Evolutionary conservation across 2,888 invertebrate species (phyloP), one percentile per base, ranked within the genome.

Genomic region (Phlogophora meticulosa): DNA sequence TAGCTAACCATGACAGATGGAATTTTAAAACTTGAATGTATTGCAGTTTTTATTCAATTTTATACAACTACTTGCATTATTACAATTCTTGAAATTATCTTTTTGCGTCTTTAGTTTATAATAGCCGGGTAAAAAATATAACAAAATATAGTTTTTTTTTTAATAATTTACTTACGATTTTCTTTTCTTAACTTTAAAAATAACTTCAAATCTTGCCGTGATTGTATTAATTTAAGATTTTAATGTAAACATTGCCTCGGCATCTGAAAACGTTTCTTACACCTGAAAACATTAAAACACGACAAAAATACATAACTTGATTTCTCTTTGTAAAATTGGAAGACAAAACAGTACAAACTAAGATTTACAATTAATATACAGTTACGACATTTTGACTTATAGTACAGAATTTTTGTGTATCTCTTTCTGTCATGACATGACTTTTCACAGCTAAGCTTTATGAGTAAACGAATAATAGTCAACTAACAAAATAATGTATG

Each of bases 101-200:
- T 38, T 20, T 15, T 11, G n/a, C 15, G 17, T 15, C 20, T 7
- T 7, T 32, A 17, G 7, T 43, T 61, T 7, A 34, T 34, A 60
- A 9, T 38, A n/a, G 20, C 9, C 32, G 2, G 11, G 7, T 11
- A 11, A 4, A 62, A 46, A 22, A 15, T 11, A 56, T 56, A 28
- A 64, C 24, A 65, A 64, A 48, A 64, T 10, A 64, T 7, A 22
- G 13, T 34, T 32, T 11, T 13, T 57, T 28, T 40, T 20, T 20
- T 28, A 13, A 9, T 9, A 15, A 20, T 28, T 32, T 32, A 32
- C 2, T 15, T 28, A 20, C 4, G 7, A 11, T 20, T 28, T 38
- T 40, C 3, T 11, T 28, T 28, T n/a, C 0, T 0, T 17, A 5
- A 11, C 20, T 20, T n/a, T 20, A 28, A 15, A 20, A 57, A 57